phyloP scores from a whole-genome alignment of 2,113 vertebrate species.

The Oenanthe melanoleuca region DNA sequence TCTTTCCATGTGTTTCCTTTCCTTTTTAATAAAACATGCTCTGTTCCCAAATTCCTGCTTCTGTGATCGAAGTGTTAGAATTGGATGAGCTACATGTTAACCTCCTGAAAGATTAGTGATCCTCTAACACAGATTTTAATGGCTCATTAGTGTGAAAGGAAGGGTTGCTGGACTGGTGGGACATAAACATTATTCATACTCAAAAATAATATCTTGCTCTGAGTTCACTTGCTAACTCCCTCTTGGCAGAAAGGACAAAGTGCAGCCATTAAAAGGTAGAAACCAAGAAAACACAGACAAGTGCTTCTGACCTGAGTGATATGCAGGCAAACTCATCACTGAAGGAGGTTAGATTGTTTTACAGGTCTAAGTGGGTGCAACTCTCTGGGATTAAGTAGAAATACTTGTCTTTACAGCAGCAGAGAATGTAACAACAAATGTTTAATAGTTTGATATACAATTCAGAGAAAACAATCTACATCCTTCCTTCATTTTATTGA shows the following conservation, averaged over 20 bases:
- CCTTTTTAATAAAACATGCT: neutral
- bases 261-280: neutral
- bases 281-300: neutral
- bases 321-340: neutral
- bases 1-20: slow-evolving; percentile 12
- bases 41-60: slow-evolving; percentile 2
- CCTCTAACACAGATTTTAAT: slow-evolving; percentile 1
- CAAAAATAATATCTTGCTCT: slow-evolving; percentile 3
- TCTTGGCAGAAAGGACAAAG: neutral
- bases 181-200: slow-evolving; percentile 36
- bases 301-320: neutral
- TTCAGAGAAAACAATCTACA: neutral
- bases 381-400: neutral
- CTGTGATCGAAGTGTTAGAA: neutral
- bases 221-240: neutral
- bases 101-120: slow-evolving; percentile 28
- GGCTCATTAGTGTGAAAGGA: slow-evolving; percentile 24
- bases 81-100: neutral
- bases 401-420: neutral
- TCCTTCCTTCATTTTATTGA: neutral
- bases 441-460: neutral
- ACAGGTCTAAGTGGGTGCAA: neutral
- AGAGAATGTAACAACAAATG: neutral
- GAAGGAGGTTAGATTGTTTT: neutral
- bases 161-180: neutral